Evolutionary conservation across 2,888 invertebrate species (phyloP).

Genomic region (Chouioia cunea): DNA sequence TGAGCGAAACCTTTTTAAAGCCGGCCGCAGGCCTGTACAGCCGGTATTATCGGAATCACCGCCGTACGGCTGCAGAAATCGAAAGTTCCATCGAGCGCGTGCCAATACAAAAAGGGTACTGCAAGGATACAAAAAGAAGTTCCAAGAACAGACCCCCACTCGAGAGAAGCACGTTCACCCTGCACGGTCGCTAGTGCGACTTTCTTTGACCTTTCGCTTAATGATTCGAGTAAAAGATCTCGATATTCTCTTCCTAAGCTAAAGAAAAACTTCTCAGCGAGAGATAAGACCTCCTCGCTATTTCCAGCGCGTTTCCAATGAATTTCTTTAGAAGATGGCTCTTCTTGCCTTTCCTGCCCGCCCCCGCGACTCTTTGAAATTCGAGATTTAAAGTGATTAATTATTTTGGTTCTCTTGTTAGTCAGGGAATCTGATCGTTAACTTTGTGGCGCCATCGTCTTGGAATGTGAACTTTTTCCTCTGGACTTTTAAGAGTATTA

Average conservation of each 20-base stretch:
- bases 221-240: constrained; percentile 31
- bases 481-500: no score
- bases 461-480: no score
- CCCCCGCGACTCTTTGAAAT: constrained; percentile 33
- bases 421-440: constrained; percentile 10
- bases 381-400: constrained; percentile 37
- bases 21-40: background rate
- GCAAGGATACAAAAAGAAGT: constrained; percentile 9
- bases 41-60: constrained; percentile 29
- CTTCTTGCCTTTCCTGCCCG: constrained; percentile 9
- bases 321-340: constrained; percentile 37
- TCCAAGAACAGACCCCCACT: background rate
- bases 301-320: constrained; percentile 39
- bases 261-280: background rate
- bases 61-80: constrained; percentile 10
- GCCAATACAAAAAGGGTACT: background rate
- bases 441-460: no score
- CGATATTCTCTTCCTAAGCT: background rate
- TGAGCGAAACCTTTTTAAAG: background rate
- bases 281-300: constrained; percentile 14
- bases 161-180: background rate
- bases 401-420: constrained; percentile 35
- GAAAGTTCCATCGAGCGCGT: constrained; percentile 30
- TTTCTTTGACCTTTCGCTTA: constrained; percentile 36
- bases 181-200: constrained; percentile 35